Conservation (phyloP, 2,888 invertebrate species). For the Amphipyra tragopoginis region DNA sequence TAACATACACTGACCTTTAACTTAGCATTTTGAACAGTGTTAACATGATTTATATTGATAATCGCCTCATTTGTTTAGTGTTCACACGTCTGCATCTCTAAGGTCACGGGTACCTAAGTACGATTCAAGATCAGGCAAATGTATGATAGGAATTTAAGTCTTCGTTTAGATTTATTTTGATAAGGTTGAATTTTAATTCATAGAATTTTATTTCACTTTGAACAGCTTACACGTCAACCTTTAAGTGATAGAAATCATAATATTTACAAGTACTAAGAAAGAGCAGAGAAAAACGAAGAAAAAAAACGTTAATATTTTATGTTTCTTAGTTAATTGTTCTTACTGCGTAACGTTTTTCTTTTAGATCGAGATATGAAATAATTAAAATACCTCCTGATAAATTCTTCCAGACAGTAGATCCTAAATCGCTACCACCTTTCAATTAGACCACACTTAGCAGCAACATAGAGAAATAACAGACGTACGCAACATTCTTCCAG, state of each 20-base stretch:
- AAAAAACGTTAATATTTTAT: too few relatives aligned
- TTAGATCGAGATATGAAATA: too few relatives aligned
- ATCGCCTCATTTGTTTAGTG: constrained; percentile 28
- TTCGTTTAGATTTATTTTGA: neutral
- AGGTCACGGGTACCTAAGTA: constrained; percentile 23
- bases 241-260: too few relatives aligned
- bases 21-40: constrained; percentile 14
- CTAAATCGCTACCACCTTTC: neutral
- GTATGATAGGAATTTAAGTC: neutral
- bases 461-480: constrained; percentile 27
- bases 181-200: too few relatives aligned
- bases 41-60: constrained; percentile 42
- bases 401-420: neutral
- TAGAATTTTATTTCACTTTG: too few relatives aligned
- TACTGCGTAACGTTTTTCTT: too few relatives aligned
- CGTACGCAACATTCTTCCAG: constrained; percentile 48
- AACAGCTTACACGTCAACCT: too few relatives aligned
- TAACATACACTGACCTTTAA: constrained; percentile 20
- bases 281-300: too few relatives aligned
- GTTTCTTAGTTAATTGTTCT: too few relatives aligned
- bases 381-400: too few relatives aligned
- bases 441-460: constrained; percentile 23
- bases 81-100: neutral
- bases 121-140: constrained; percentile 12
- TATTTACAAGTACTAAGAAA: too few relatives aligned